Percentiles rank a stretch among this genome's conserved stretches.
phyloP scores from a whole-genome alignment of 64 coral and sea anemone species.

The Acropora tenuis region DNA sequence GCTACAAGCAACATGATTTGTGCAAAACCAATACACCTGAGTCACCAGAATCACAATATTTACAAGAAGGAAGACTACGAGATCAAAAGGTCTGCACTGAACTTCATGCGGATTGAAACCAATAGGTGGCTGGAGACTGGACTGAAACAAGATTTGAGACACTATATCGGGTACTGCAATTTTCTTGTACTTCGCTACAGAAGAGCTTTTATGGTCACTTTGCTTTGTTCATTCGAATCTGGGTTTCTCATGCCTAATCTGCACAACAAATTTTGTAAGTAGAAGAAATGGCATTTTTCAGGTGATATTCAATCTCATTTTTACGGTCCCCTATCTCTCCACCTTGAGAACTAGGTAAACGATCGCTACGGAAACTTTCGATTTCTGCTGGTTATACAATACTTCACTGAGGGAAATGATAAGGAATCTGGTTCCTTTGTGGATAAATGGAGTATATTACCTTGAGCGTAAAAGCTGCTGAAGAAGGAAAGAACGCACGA shows the following conservation, averaged over 20 bases:
- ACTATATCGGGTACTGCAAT: not conserved
- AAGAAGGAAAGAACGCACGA: constrained; percentile 78
- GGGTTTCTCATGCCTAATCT: not conserved
- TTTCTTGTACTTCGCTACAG: not conserved
- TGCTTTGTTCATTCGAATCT: not conserved
- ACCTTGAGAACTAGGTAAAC: too few species aligned
- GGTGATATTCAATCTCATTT: not conserved
- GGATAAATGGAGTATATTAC: not conserved
- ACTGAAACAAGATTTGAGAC: not conserved
- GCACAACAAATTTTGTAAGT: not conserved
- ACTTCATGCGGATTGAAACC: not conserved
- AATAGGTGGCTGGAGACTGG: too few species aligned
- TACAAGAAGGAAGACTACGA: too few species aligned
- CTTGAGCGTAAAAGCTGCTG: constrained; percentile 57
- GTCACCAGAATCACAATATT: too few species aligned
- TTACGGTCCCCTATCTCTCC: not conserved
- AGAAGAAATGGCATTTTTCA: not conserved
- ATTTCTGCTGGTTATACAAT: not conserved
- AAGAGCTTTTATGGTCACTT: not conserved
- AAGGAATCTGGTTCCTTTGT: too few species aligned
- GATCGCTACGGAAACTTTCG: too few species aligned
- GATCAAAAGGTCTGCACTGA: not conserved
- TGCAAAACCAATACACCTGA: too few species aligned
- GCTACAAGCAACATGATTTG: too few species aligned
- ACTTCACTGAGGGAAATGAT: too few species aligned